phyloP scores from a whole-genome alignment of 2,888 invertebrate genomes.

The Argyresthia albistria region DNA sequence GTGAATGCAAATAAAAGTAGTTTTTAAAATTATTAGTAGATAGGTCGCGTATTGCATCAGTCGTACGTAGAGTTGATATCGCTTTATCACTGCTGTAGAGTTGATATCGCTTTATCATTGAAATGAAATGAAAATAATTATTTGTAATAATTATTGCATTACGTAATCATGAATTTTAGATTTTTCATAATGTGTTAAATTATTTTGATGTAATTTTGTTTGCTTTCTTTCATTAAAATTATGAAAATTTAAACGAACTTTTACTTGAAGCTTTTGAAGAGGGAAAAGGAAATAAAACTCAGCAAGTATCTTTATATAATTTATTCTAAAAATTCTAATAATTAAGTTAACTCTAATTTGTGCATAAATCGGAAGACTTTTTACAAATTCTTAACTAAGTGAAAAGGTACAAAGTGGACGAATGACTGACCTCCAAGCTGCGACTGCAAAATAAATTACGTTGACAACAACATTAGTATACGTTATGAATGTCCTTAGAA shows the following conservation, averaged over 20 bases:
- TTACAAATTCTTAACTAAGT: conserved; percentile 43
- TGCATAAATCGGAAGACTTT: conserved; percentile 44
- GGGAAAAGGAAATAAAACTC: not conserved
- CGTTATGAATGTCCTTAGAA: too few species aligned
- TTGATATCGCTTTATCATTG: too few species aligned
- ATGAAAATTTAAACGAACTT: not conserved
- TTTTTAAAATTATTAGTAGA: too few species aligned
- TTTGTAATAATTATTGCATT: too few species aligned
- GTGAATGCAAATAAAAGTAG: too few species aligned
- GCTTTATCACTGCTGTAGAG: too few species aligned
- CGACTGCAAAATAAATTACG: not conserved
- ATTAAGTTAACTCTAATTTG: conserved; percentile 55
- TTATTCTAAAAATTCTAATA: conserved; percentile 24
- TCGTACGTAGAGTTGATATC: too few species aligned
- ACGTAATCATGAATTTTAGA: too few species aligned
- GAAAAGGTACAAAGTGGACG: conserved; percentile 11
- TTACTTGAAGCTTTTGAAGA: not conserved
- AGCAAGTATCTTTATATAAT: conserved; percentile 3
- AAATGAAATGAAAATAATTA: too few species aligned
- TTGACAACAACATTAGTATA: not conserved
- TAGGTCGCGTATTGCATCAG: too few species aligned
- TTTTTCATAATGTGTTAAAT: too few species aligned
- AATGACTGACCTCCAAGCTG: conserved; percentile 2
- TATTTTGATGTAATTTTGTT: too few species aligned
- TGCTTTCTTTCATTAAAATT: not conserved